Conservation (phyloP, 2,113 vertebrate genomes). For the Rhinogobius similis region DNA sequence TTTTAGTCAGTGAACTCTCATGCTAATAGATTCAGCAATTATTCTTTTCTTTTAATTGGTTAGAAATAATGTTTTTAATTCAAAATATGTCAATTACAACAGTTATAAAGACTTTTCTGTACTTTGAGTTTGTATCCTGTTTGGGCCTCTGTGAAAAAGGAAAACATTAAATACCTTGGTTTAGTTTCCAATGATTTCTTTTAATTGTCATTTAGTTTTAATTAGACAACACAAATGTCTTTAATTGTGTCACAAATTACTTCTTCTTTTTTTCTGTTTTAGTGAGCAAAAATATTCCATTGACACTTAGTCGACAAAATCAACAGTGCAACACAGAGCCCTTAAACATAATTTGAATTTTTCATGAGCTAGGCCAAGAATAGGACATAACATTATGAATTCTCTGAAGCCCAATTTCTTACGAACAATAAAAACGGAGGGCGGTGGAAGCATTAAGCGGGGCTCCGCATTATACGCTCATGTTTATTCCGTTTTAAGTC, state of each 20-base stretch:
- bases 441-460: slow-evolving; percentile 37
- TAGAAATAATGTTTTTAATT: no score
- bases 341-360: slow-evolving; percentile 60
- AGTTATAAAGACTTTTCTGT: no score
- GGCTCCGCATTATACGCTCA: slow-evolving; percentile 55
- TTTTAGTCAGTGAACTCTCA: neutral
- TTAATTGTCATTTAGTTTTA: no score
- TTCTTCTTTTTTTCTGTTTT: neutral
- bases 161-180: neutral
- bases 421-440: slow-evolving; percentile 49
- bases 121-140: no score
- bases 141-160: neutral
- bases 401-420: slow-evolving; percentile 65
- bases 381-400: slow-evolving; percentile 63
- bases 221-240: neutral
- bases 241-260: neutral
- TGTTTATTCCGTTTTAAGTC: slow-evolving; percentile 68
- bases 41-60: no score
- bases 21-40: neutral
- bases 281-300: neutral
- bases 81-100: no score
- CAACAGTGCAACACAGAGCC: slow-evolving; percentile 13
- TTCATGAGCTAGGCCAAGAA: slow-evolving; percentile 61
- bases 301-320: neutral
- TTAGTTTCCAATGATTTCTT: neutral